A percentile compares a stretch with the other conserved stretches of the same genome.
Evolutionary conservation across 1,140 invertebrate species (phyloP).

Genomic region (Drepana arcuata): DNA sequence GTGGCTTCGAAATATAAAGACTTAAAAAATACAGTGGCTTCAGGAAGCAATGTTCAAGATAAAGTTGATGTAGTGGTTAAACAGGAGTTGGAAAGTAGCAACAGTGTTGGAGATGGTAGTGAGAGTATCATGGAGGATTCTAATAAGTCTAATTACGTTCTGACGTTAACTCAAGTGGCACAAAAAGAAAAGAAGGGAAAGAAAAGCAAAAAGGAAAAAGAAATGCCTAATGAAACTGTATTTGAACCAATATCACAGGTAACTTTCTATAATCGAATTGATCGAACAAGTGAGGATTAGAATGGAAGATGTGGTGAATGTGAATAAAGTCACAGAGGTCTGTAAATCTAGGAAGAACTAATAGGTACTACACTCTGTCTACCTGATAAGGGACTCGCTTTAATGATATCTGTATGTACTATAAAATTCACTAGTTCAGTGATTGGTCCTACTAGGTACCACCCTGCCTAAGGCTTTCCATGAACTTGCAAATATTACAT

Average conservation of each 20-base stretch:
- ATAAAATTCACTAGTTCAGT: too few species aligned
- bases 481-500: too few species aligned
- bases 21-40: conserved; percentile 28
- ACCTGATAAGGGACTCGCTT: too few species aligned
- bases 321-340: too few species aligned
- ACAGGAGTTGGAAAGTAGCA: conserved; percentile 16
- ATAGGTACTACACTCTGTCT: too few species aligned
- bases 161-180: conserved; percentile 77
- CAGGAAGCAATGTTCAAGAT: conserved; percentile 9
- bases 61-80: conserved; percentile 16
- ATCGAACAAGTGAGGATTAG: too few species aligned
- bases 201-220: conserved; percentile 25
- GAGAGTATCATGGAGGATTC: conserved; percentile 62
- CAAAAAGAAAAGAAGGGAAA: conserved; percentile 31
- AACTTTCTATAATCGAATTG: too few species aligned
- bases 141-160: conserved; percentile 77
- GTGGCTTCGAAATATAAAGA: conserved; percentile 69
- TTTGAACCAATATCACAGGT: conserved; percentile 81
- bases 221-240: conserved; percentile 47
- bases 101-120: conserved; percentile 48
- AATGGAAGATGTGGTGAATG: too few species aligned
- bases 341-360: too few species aligned
- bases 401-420: too few species aligned
- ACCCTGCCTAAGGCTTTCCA: too few species aligned
- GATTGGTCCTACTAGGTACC: too few species aligned